These are phyloP conservation scores for Dynastes hyllus DNA, from an alignment of 2,888 invertebrate genomes.

Conservation along the genomic window DNA sequence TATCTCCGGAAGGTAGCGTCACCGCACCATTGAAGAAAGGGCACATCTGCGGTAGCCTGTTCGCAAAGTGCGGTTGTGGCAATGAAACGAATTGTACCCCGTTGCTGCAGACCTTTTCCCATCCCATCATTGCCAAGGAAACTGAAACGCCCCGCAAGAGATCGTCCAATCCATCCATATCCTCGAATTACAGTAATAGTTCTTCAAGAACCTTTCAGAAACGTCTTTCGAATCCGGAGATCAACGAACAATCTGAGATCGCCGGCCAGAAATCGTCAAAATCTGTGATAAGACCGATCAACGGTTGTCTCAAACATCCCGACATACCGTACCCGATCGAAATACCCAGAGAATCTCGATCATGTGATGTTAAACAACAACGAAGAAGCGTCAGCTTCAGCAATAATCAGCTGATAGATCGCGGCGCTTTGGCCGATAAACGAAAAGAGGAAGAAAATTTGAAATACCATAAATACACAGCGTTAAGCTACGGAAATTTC, in stretches of 20 bases:
- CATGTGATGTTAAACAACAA: constrained; percentile 57
- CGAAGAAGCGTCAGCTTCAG: constrained; percentile 49
- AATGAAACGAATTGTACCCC: constrained; percentile 57
- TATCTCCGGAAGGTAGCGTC: constrained; percentile 54
- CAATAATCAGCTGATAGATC: constrained; percentile 28
- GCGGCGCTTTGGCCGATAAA: constrained; percentile 43
- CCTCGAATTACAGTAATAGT: not conserved
- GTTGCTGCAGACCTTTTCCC: constrained; percentile 57
- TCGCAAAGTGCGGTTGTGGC: constrained; percentile 69
- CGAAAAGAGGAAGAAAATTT: constrained; percentile 59
- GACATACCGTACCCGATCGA: constrained; percentile 68
- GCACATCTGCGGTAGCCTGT: constrained; percentile 71
- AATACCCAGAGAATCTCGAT: constrained; percentile 54
- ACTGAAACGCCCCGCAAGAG: constrained; percentile 47
- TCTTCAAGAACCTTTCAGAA: constrained; percentile 47
- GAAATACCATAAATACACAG: constrained; percentile 65
- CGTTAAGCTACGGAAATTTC: constrained; percentile 62
- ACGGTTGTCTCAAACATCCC: constrained; percentile 66
- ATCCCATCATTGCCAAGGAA: constrained; percentile 45
- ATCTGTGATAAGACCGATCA: constrained; percentile 43
- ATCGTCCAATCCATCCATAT: constrained; percentile 53
- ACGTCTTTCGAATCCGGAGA: constrained; percentile 61
- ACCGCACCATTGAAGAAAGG: constrained; percentile 61
- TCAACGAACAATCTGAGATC: constrained; percentile 47
- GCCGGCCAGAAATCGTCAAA: constrained; percentile 34